A percentile compares a stretch with the other conserved stretches of the same genome.
phyloP scores from a whole-genome alignment of 30 jellyfish, hydroid and myxozoan species.

The Hydra vulgaris region DNA sequence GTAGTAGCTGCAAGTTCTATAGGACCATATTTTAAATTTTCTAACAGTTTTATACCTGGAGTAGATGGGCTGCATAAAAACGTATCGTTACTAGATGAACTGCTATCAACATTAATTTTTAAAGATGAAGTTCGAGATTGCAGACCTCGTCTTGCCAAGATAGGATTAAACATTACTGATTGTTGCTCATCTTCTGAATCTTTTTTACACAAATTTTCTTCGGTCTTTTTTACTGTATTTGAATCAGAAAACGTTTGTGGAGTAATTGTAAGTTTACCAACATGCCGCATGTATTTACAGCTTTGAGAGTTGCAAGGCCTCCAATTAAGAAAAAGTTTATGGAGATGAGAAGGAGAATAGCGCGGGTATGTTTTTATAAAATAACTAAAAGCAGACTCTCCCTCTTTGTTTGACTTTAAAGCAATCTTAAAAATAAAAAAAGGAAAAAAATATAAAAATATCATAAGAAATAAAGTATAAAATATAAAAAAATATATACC shows the following conservation, averaged over 20 bases:
- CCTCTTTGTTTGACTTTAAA: slow-evolving; percentile 36
- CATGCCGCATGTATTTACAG: slow-evolving; percentile 40
- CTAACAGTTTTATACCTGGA: slow-evolving; percentile 18
- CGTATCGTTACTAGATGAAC: background rate
- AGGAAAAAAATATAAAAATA: too few relatives aligned
- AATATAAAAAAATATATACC: background rate
- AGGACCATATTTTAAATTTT: slow-evolving; percentile 17
- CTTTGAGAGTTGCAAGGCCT: slow-evolving; percentile 30
- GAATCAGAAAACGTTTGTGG: slow-evolving; percentile 9
- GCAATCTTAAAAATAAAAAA: slow-evolving; percentile 18
- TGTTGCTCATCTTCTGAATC: slow-evolving; percentile 1
- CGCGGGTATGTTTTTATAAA: slow-evolving; percentile 49
- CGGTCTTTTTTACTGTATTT: background rate
- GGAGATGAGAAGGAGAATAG: slow-evolving; percentile 34
- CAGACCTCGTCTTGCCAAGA: slow-evolving; percentile 23
- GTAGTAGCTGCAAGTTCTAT: slow-evolving; percentile 12
- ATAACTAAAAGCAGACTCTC: slow-evolving; percentile 67
- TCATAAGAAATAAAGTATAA: too few relatives aligned
- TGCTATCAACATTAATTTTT: slow-evolving; percentile 12
- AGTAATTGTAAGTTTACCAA: slow-evolving; percentile 25
- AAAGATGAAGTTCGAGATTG: slow-evolving; percentile 15
- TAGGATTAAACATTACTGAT: slow-evolving; percentile 14
- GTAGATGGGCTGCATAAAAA: slow-evolving; percentile 16
- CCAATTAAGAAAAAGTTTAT: slow-evolving; percentile 38
- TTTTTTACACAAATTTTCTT: slow-evolving; percentile 1